Conservation (phyloP, 92 coral and sea anemone genomes). For the Isaurus tuberculatus region DNA sequence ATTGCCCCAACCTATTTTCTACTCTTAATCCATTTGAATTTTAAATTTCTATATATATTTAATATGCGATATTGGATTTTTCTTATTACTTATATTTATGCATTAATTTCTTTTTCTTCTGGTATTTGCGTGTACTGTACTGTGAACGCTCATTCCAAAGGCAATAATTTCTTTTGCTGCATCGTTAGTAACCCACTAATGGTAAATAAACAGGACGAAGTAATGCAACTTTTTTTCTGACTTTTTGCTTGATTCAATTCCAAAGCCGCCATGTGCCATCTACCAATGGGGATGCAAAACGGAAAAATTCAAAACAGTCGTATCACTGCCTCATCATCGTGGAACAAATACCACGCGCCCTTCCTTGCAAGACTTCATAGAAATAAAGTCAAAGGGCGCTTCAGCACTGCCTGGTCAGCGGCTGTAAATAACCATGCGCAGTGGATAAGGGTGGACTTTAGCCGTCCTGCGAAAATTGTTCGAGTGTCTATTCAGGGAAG, state of each 20-base stretch:
- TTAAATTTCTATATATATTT: too few species aligned
- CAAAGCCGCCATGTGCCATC: slow-evolving; percentile 69
- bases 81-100: too few species aligned
- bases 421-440: slow-evolving; percentile 72
- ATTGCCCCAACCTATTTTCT: too few species aligned
- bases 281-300: slow-evolving; percentile 71
- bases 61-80: too few species aligned
- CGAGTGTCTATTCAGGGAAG: slow-evolving; percentile 35
- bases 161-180: too few species aligned
- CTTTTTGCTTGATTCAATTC: neutral
- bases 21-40: too few species aligned
- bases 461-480: slow-evolving; percentile 25
- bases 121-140: too few species aligned
- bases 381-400: slow-evolving; percentile 30
- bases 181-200: too few species aligned
- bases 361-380: slow-evolving; percentile 61
- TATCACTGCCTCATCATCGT: slow-evolving; percentile 72
- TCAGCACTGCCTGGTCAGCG: slow-evolving; percentile 67
- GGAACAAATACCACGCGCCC: slow-evolving; percentile 51
- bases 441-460: slow-evolving; percentile 67
- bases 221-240: too few species aligned
- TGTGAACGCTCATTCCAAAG: too few species aligned
- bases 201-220: too few species aligned
- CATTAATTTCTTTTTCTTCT: too few species aligned
- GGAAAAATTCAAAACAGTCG: slow-evolving; percentile 55